Evolutionary conservation across 2,113 vertebrate genomes (phyloP).

Genomic region (Mellivora capensis): DNA sequence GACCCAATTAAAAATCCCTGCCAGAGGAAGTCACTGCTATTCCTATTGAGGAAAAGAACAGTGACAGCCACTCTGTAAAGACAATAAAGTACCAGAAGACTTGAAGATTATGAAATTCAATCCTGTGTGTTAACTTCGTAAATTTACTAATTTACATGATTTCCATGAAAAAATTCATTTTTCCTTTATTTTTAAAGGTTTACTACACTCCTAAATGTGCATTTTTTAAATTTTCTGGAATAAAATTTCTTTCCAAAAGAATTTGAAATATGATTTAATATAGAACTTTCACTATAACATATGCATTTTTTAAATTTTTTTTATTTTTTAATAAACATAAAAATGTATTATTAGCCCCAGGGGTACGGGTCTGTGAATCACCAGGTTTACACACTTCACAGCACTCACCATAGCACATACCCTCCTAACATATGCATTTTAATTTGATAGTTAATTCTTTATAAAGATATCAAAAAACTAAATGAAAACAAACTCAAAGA

Average conservation of each 20-base stretch:
- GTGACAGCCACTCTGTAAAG: neutral
- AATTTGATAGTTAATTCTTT: neutral
- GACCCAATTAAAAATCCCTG: neutral
- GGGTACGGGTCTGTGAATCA: too few relatives aligned
- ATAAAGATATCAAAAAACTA: neutral
- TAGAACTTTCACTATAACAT: neutral
- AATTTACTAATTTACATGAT: neutral
- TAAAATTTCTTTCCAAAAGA: slow-evolving; percentile 30
- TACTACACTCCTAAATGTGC: neutral
- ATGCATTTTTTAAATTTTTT: too few relatives aligned
- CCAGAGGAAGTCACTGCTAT: neutral
- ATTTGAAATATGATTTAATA: neutral
- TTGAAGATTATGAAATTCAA: neutral
- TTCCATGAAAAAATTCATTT: neutral
- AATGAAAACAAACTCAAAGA: slow-evolving; percentile 11
- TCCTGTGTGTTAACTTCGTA: neutral
- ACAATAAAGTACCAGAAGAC: neutral
- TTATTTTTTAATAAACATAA: too few relatives aligned
- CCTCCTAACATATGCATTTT: neutral
- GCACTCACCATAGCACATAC: too few relatives aligned
- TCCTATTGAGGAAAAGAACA: neutral
- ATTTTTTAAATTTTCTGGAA: neutral
- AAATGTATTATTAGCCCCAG: too few relatives aligned
- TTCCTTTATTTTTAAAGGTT: slow-evolving; percentile 15
- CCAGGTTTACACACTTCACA: too few relatives aligned